Conservation (phyloP, 2,888 invertebrate species). For the Diloba caeruleocephala region DNA sequence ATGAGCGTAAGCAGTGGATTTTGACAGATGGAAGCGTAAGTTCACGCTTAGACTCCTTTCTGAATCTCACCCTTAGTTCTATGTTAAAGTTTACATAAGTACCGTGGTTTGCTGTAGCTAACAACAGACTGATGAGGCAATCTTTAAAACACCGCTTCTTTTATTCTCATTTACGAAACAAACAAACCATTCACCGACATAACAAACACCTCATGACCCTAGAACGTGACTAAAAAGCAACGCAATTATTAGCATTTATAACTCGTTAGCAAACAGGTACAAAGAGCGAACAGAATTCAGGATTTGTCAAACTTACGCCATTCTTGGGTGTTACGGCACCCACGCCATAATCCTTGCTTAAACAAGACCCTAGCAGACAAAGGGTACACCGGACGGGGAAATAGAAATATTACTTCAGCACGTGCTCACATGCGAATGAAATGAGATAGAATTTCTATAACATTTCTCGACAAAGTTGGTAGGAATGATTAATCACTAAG, state of each 20-base stretch:
- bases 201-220: conserved; percentile 15
- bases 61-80: no score
- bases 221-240: conserved; percentile 34
- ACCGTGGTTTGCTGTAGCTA: no score
- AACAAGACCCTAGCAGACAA: conserved; percentile 19
- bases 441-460: background rate
- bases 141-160: background rate
- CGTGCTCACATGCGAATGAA: background rate
- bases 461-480: background rate
- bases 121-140: background rate
- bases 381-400: conserved; percentile 23
- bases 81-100: no score
- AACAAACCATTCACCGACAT: background rate
- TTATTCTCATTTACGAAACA: background rate
- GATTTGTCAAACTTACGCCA: conserved; percentile 49
- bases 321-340: conserved; percentile 44
- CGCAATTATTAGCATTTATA: conserved; percentile 42
- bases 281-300: conserved; percentile 36
- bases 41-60: no score
- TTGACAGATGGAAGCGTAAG: no score
- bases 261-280: conserved; percentile 41
- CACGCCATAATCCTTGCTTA: conserved; percentile 49
- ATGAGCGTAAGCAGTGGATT: no score
- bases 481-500: background rate
- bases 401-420: conserved; percentile 2